Conservation (phyloP, 2,797 vertebrate genomes). For the Lagorchestes hirsutus region DNA sequence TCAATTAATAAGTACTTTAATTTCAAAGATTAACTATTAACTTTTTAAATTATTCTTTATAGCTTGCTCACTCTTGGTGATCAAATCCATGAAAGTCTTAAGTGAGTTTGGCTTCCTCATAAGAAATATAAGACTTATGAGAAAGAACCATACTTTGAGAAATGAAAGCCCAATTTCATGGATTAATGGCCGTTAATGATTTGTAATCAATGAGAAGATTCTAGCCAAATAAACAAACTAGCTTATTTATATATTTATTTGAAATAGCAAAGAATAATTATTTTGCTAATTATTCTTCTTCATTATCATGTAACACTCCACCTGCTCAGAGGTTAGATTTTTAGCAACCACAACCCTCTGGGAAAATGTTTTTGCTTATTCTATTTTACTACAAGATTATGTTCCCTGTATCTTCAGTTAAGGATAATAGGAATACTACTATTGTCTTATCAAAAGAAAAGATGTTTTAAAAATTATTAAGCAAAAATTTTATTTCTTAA, state of each 20-base stretch:
- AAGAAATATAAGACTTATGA: conserved; percentile 64
- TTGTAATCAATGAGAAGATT: conserved; percentile 49
- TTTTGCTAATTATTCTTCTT: conserved; percentile 61
- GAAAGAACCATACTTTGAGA: conserved; percentile 60
- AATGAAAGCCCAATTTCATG: conserved; percentile 66
- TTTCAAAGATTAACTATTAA: conserved; percentile 21
- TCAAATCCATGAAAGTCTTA: conserved; percentile 39
- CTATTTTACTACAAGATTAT: conserved; percentile 23
- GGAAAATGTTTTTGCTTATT: not conserved
- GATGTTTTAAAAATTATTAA: not conserved
- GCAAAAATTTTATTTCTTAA: not conserved
- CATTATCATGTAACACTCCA: conserved; percentile 4
- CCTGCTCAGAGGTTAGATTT: not conserved
- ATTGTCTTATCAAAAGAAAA: conserved; percentile 27
- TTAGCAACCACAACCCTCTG: not conserved
- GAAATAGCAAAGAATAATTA: conserved; percentile 52
- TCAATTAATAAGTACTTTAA: conserved; percentile 25
- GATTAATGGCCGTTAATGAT: conserved; percentile 65
- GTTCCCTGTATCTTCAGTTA: not conserved
- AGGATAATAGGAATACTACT: not conserved
- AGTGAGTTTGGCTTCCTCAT: conserved; percentile 27
- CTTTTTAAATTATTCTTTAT: conserved; percentile 24
- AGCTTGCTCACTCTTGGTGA: conserved; percentile 31
- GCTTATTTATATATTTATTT: conserved; percentile 59
- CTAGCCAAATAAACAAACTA: conserved; percentile 68